Percentiles rank a stretch among this genome's conserved stretches.
These are phyloP conservation scores for Drosophila bunnanda DNA, from an alignment of 2,888 invertebrate genomes.

Conservation along the genomic window DNA sequence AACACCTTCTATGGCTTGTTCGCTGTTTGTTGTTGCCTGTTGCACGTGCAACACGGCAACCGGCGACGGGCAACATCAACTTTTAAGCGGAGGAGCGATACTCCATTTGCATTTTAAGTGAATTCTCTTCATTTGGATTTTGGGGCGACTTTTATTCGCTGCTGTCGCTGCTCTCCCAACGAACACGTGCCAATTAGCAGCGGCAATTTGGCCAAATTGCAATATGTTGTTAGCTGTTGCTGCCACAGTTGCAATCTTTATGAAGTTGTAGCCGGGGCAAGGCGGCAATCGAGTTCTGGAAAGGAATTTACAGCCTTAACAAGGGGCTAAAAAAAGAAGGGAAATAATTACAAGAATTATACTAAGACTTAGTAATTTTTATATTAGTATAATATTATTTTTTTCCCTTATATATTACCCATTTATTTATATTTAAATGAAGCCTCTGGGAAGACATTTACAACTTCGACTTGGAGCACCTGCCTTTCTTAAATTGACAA, in stretches of 20 bases:
- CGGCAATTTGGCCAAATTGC: conserved; percentile 78
- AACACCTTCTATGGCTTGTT: conserved; percentile 58
- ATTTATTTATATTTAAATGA: neutral
- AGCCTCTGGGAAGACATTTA: neutral
- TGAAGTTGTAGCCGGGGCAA: conserved; percentile 60
- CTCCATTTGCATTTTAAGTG: conserved; percentile 75
- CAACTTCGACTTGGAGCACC: conserved; percentile 11
- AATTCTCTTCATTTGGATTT: conserved; percentile 71
- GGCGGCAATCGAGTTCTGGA: conserved; percentile 33
- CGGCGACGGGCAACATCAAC: conserved; percentile 14
- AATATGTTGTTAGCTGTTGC: conserved; percentile 78
- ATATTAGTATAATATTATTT: too few species aligned
- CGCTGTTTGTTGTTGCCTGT: conserved; percentile 18
- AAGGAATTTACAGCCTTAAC: conserved; percentile 20
- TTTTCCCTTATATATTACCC: neutral
- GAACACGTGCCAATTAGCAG: conserved; percentile 75
- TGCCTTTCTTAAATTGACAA: conserved; percentile 33
- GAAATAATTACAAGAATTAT: neutral
- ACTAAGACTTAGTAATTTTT: too few species aligned
- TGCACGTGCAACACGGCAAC: conserved; percentile 40
- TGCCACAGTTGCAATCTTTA: conserved; percentile 63
- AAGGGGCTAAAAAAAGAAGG: conserved; percentile 1
- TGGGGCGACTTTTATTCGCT: conserved; percentile 35
- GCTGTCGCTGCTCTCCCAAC: conserved; percentile 36
- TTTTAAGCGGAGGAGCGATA: conserved; percentile 24